Conservation (phyloP, 2,888 invertebrate species). For the Diloba caeruleocephala region DNA sequence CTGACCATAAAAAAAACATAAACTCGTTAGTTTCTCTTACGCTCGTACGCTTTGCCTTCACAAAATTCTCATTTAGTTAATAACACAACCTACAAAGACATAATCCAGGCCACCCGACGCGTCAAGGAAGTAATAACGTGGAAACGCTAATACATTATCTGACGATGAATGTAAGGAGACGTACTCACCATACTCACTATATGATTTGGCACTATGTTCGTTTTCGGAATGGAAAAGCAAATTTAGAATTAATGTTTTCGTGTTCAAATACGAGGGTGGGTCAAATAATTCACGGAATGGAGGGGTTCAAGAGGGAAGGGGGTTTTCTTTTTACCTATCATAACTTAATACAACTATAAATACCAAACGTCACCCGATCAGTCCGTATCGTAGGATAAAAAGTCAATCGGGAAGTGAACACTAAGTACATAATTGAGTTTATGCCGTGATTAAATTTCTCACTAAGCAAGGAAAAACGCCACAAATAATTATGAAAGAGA, state of each 20-base stretch:
- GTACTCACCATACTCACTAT: neutral
- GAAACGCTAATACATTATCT: constrained; percentile 55
- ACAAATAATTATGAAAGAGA: too few relatives aligned
- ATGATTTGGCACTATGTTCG: constrained; percentile 1
- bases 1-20: constrained; percentile 4
- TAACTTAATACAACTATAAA: too few relatives aligned
- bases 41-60: constrained; percentile 6
- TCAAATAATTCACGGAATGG: too few relatives aligned
- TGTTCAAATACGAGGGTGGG: too few relatives aligned
- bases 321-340: too few relatives aligned
- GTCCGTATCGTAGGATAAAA: too few relatives aligned
- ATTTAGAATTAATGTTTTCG: constrained; percentile 6
- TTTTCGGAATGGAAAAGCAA: neutral
- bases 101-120: constrained; percentile 28
- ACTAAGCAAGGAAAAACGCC: too few relatives aligned
- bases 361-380: too few relatives aligned
- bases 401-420: too few relatives aligned
- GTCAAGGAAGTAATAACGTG: constrained; percentile 46
- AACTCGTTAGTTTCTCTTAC: constrained; percentile 4
- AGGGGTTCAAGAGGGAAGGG: too few relatives aligned
- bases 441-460: too few relatives aligned
- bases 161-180: constrained; percentile 14
- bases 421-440: too few relatives aligned
- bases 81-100: constrained; percentile 36
- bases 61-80: constrained; percentile 41